Conservation (phyloP, 2,797 vertebrate genomes). For the Anguilla obscura region DNA sequence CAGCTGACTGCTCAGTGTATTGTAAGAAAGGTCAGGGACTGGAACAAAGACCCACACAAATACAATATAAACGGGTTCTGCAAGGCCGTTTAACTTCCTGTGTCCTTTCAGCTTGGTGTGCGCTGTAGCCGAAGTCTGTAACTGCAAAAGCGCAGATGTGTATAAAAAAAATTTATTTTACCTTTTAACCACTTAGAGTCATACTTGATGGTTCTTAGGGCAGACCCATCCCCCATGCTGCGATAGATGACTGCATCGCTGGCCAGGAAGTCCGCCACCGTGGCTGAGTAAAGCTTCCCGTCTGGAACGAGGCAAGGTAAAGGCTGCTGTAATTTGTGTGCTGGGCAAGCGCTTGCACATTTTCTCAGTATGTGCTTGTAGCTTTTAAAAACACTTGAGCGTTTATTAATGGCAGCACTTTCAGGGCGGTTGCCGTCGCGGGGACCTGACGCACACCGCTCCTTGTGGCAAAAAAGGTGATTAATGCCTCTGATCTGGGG, state of each 20-base stretch:
- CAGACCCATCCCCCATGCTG: conserved; percentile 97
- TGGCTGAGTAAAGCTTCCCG: conserved; percentile 96
- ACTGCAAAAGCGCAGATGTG: background rate
- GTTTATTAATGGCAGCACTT: conserved; percentile 27
- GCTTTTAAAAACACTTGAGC: conserved; percentile 14
- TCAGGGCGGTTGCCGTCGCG: conserved; percentile 26
- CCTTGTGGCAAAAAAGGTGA: conserved; percentile 44
- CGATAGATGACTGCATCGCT: conserved; percentile 98
- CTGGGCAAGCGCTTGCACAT: conserved; percentile 7
- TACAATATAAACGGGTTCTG: conserved; percentile 20
- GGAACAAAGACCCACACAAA: conserved; percentile 49
- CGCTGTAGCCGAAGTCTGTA: conserved; percentile 17
- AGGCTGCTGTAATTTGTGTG: conserved; percentile 18
- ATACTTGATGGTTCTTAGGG: conserved; percentile 97
- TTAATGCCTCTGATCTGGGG: conserved; percentile 46
- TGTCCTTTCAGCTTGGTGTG: conserved; percentile 41
- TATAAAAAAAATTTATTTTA: conserved; percentile 57
- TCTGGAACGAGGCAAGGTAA: conserved; percentile 71
- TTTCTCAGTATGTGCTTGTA: conserved; percentile 3
- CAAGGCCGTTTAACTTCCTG: conserved; percentile 37
- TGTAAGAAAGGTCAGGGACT: conserved; percentile 36
- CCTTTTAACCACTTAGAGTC: conserved; percentile 99
- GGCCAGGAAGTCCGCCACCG: conserved; percentile 97
- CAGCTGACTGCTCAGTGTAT: conserved; percentile 11
- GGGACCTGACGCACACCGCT: conserved; percentile 30